Conservation (phyloP, 1,140 invertebrate genomes). For the Latrodectus geometricus region DNA sequence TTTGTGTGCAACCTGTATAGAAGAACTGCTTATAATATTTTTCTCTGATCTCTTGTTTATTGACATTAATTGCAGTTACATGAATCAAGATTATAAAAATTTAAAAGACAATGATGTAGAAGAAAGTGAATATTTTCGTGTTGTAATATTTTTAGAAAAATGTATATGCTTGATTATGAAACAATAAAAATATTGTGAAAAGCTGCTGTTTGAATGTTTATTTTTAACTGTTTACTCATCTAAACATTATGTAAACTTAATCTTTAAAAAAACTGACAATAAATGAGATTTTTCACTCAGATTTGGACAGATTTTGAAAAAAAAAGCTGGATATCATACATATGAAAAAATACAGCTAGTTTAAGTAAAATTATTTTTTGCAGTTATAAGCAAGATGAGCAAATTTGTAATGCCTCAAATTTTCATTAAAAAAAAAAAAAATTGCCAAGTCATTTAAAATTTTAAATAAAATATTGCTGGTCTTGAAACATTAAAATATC, state of each 20-base stretch:
- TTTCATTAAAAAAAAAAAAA: too few species aligned
- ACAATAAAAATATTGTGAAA: conserved; percentile 58
- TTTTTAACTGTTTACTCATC: not conserved
- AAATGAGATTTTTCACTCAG: too few species aligned
- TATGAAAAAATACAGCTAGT: too few species aligned
- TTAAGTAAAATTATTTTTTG: too few species aligned
- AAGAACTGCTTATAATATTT: conserved; percentile 56
- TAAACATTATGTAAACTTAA: not conserved
- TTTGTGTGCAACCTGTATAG: conserved; percentile 53
- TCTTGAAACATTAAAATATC: too few species aligned
- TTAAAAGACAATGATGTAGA: conserved; percentile 57
- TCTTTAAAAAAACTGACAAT: too few species aligned
- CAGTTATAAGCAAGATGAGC: too few species aligned
- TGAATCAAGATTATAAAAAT: conserved; percentile 44
- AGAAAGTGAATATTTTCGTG: conserved; percentile 60
- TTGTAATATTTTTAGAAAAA: conserved; percentile 62
- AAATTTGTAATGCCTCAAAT: too few species aligned
- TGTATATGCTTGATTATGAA: conserved; percentile 62
- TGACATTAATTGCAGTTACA: conserved; percentile 25
- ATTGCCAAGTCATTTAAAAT: too few species aligned
- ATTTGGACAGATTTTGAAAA: too few species aligned
- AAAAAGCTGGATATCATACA: too few species aligned
- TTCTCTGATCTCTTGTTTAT: conserved; percentile 57
- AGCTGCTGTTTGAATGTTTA: not conserved
- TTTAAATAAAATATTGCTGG: too few species aligned